phyloP scores from a whole-genome alignment of 2,113 vertebrate species.

The Xiphorhynchus elegans region DNA sequence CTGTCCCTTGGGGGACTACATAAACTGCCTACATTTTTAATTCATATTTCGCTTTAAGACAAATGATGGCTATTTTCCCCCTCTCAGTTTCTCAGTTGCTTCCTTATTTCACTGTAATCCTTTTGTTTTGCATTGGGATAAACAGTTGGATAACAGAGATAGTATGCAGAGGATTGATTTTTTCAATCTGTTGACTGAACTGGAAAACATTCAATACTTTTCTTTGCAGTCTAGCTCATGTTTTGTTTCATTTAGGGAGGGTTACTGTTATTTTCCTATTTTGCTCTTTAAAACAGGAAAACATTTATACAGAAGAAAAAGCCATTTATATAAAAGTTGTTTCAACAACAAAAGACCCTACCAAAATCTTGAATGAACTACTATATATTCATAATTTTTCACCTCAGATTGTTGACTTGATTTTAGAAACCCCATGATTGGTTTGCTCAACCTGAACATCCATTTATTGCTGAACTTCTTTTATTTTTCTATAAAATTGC shows the following conservation, averaged over 20 bases:
- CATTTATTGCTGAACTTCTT: neutral
- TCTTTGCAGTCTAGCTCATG: neutral
- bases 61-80: neutral
- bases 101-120: neutral
- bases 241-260: neutral
- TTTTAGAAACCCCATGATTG: neutral
- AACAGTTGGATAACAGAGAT: neutral
- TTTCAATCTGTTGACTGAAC: neutral
- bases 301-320: neutral
- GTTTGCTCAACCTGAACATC: neutral
- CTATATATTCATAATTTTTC: neutral
- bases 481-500: neutral
- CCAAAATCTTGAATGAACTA: neutral
- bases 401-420: neutral
- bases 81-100: neutral
- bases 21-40: constrained; percentile 6
- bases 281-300: neutral
- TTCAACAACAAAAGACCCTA: neutral
- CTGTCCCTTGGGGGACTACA: constrained; percentile 8
- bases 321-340: neutral
- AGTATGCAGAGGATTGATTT: neutral
- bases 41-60: constrained; percentile 8
- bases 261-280: neutral
- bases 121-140: constrained; percentile 18
- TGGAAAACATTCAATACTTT: neutral